Percentiles rank a stretch among this genome's conserved stretches.
These are phyloP conservation scores for Gnatocerus cornutus DNA, from an alignment of 2,888 invertebrate species.

Conservation along the genomic window DNA sequence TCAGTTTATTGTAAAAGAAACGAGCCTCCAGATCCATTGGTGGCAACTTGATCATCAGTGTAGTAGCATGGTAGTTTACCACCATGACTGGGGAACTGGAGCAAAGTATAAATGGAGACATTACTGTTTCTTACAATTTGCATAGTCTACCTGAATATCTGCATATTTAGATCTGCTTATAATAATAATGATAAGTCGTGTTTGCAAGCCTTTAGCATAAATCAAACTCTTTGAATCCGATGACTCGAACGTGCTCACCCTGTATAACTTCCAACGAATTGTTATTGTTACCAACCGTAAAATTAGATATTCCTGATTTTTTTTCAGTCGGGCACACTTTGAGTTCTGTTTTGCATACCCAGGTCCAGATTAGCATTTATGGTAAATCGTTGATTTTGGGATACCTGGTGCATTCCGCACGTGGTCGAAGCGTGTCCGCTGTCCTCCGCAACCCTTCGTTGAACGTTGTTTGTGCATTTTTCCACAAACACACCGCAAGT, in stretches of 20 bases:
- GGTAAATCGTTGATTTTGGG: too few relatives aligned
- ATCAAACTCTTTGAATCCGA: slow-evolving; percentile 1
- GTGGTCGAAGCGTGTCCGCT: slow-evolving; percentile 28
- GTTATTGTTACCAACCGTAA: slow-evolving; percentile 8
- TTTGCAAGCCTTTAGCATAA: not conserved
- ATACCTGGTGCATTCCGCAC: slow-evolving; percentile 21
- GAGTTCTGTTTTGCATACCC: not conserved
- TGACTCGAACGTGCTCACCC: slow-evolving; percentile 5
- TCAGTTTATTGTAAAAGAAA: too few relatives aligned
- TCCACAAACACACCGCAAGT: slow-evolving; percentile 46
- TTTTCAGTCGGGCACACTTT: slow-evolving; percentile 5
- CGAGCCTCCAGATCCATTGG: too few relatives aligned
- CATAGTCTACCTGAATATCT: too few relatives aligned
- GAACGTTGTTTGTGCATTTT: slow-evolving; percentile 52
- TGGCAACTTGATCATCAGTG: too few relatives aligned
- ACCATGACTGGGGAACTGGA: too few relatives aligned
- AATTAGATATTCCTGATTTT: slow-evolving; percentile 9
- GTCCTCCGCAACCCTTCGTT: slow-evolving; percentile 3
- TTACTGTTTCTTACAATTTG: too few relatives aligned
- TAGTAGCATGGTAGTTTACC: too few relatives aligned
- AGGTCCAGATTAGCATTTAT: not conserved
- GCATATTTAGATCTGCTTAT: too few relatives aligned
- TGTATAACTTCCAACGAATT: slow-evolving; percentile 12
- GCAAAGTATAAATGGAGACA: too few relatives aligned
- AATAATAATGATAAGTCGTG: too few relatives aligned